These are phyloP conservation scores for Dendrophyllia cribrosa DNA, from an alignment of 64 coral and sea anemone species.

Conservation along the genomic window DNA sequence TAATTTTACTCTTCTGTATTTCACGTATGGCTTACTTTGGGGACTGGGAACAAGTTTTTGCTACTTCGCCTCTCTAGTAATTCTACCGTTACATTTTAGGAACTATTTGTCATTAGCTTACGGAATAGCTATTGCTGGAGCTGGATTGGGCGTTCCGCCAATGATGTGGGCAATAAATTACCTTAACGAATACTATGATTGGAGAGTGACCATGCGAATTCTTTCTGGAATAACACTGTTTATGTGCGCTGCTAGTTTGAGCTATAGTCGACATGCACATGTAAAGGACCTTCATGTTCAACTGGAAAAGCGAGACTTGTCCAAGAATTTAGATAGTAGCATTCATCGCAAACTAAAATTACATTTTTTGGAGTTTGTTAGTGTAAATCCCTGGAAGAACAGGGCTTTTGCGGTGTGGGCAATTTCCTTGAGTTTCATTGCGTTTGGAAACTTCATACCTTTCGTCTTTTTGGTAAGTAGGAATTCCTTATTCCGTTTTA, in stretches of 20 bases:
- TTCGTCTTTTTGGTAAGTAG: slow-evolving; percentile 76
- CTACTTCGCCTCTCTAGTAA: slow-evolving; percentile 42
- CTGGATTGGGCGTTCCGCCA: slow-evolving; percentile 58
- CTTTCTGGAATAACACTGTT: slow-evolving; percentile 23
- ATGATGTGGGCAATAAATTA: slow-evolving; percentile 16
- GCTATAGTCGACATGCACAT: neutral
- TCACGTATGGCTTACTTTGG: slow-evolving; percentile 53
- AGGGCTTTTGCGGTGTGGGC: slow-evolving; percentile 55
- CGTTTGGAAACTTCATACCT: slow-evolving; percentile 54
- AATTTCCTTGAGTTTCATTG: slow-evolving; percentile 47
- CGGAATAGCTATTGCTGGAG: slow-evolving; percentile 53
- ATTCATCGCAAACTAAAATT: slow-evolving; percentile 2
- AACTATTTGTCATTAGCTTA: slow-evolving; percentile 56
- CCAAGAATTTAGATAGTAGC: too few relatives aligned
- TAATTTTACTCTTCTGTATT: slow-evolving; percentile 29
- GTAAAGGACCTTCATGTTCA: neutral
- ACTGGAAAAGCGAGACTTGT: neutral
- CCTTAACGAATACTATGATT: slow-evolving; percentile 2
- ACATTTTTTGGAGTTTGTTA: slow-evolving; percentile 21
- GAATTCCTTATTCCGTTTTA: neutral
- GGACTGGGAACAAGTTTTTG: slow-evolving; percentile 58
- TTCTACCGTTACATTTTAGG: slow-evolving; percentile 39
- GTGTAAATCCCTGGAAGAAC: slow-evolving; percentile 23
- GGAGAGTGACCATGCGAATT: slow-evolving; percentile 45
- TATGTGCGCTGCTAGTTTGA: slow-evolving; percentile 3